These are phyloP conservation scores for Brachyrhaphis roseni DNA, from an alignment of 2,797 vertebrate genomes.

Conservation along the genomic window DNA sequence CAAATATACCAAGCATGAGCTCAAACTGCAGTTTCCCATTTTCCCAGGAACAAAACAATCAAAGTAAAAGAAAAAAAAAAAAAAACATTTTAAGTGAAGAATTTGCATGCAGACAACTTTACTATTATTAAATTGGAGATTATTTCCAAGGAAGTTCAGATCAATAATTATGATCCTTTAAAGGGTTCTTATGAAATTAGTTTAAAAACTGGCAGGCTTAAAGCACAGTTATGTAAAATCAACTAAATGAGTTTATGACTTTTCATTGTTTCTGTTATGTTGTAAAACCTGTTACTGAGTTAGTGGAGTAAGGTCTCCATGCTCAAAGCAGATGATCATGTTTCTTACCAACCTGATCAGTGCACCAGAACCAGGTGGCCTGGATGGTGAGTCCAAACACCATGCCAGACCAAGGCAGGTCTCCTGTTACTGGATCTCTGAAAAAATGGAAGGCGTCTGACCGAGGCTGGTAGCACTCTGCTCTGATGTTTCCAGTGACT, in stretches of 20 bases:
- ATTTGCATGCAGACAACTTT: no score
- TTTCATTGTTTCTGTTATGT: conserved; percentile 6
- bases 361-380: conserved; percentile 94
- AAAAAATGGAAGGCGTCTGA: conserved; percentile 91
- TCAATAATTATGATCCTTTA: neutral
- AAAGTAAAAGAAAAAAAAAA: neutral
- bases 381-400: conserved; percentile 88
- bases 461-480: conserved; percentile 84
- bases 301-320: neutral
- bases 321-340: neutral
- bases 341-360: conserved; percentile 86
- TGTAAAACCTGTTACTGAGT: neutral
- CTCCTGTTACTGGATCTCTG: conserved; percentile 82
- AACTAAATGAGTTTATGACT: conserved; percentile 26
- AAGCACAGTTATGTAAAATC: conserved; percentile 3
- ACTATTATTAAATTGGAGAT: neutral
- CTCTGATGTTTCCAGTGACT: conserved; percentile 31
- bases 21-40: neutral
- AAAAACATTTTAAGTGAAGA: neutral
- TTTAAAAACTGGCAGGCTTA: conserved; percentile 29
- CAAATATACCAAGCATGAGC: neutral
- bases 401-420: conserved; percentile 92
- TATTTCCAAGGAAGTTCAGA: neutral
- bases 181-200: neutral
- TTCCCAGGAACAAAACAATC: neutral